These are phyloP conservation scores for Drosophila fuyamai DNA, from an alignment of 1,140 invertebrate genomes.

Conservation along the genomic window DNA sequence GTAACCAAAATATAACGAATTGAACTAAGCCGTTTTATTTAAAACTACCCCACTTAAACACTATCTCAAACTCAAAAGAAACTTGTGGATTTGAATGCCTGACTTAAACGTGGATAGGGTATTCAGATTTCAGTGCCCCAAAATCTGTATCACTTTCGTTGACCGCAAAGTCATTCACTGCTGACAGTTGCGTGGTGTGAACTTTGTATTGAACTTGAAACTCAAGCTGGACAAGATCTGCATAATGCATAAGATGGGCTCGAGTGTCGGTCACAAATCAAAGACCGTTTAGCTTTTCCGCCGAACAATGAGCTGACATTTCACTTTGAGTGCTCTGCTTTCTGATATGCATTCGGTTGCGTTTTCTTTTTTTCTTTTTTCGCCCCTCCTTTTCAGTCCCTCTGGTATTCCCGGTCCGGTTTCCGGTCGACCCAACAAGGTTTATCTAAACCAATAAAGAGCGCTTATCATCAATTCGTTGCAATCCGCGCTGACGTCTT, in stretches of 20 bases:
- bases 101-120: constrained; percentile 14
- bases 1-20: not conserved
- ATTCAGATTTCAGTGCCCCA: not conserved
- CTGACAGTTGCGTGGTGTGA: constrained; percentile 49
- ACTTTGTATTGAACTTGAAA: constrained; percentile 78
- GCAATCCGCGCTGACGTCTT: constrained; percentile 18
- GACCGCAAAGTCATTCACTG: constrained; percentile 7
- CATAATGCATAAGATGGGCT: constrained; percentile 55
- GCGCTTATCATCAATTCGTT: constrained; percentile 61
- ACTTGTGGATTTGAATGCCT: not conserved
- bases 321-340: constrained; percentile 74
- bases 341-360: constrained; percentile 58
- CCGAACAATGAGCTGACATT: constrained; percentile 75
- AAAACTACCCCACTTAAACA: too few species aligned
- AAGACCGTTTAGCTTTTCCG: constrained; percentile 63
- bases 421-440: constrained; percentile 30
- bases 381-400: constrained; percentile 15
- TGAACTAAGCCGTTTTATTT: not conserved
- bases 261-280: constrained; percentile 63
- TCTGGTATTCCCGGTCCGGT: constrained; percentile 49
- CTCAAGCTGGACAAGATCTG: constrained; percentile 56
- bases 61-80: too few species aligned
- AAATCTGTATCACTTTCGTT: constrained; percentile 17
- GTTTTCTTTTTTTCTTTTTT: constrained; percentile 36
- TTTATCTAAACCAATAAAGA: constrained; percentile 55